Percentiles rank a stretch among this genome's conserved stretches.
These are phyloP conservation scores for Tapirus indicus DNA, from an alignment of 2,797 vertebrate genomes.

Conservation along the genomic window DNA sequence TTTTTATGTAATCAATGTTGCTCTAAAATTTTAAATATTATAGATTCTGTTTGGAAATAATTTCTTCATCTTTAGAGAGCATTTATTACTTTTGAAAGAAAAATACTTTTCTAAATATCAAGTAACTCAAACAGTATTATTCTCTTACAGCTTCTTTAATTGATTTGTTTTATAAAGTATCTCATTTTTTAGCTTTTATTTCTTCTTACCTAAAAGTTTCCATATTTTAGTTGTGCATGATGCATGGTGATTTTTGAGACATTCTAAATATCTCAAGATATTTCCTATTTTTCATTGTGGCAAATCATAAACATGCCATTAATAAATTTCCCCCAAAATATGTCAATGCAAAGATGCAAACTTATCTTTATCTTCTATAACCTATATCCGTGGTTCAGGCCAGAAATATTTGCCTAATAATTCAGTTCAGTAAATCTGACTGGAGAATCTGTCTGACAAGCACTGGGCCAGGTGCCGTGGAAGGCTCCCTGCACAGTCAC, in stretches of 20 bases:
- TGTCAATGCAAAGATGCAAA: background rate
- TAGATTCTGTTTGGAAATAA: background rate
- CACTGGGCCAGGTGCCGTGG: background rate
- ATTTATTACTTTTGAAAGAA: constrained; percentile 19
- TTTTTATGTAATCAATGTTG: background rate
- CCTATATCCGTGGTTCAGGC: background rate
- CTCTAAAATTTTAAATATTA: background rate
- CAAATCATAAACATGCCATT: background rate
- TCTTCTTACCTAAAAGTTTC: background rate
- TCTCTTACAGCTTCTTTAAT: background rate
- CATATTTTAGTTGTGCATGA: background rate
- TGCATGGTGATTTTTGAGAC: background rate
- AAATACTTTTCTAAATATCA: constrained; percentile 9
- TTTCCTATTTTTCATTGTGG: background rate
- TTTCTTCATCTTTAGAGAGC: background rate
- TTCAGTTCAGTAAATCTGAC: constrained; percentile 7
- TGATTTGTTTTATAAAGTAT: background rate
- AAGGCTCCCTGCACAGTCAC: background rate
- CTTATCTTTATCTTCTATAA: background rate
- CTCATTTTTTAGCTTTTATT: background rate
- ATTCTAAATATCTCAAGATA: constrained; percentile 18
- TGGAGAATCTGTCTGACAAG: background rate
- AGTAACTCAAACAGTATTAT: background rate
- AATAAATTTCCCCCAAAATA: background rate
- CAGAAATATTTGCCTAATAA: constrained; percentile 24